A percentile compares a stretch with the other conserved stretches of the same genome.
Conservation (phyloP, 2,888 invertebrate species). For the Alsophila aescularia region DNA sequence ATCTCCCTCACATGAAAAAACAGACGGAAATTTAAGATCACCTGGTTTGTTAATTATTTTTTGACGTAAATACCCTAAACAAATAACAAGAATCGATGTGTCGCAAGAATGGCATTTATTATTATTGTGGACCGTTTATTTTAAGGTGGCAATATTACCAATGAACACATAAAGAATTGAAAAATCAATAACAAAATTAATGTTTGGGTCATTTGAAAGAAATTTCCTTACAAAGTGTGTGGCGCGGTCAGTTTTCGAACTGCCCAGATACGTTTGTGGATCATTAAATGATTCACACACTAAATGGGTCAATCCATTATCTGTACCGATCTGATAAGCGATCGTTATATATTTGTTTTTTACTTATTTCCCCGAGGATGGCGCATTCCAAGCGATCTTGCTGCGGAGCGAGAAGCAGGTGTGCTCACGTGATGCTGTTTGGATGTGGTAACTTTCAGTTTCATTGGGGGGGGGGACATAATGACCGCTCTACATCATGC, state of each 20-base stretch:
- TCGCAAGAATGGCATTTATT: slow-evolving; percentile 45
- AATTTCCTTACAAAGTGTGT: background rate
- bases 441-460: slow-evolving; percentile 45
- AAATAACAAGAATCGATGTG: slow-evolving; percentile 16
- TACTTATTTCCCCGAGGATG: slow-evolving; percentile 59
- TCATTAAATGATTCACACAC: slow-evolving; percentile 71
- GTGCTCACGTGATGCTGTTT: slow-evolving; percentile 22
- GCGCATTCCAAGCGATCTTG: slow-evolving; percentile 65
- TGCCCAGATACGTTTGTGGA: slow-evolving; percentile 44
- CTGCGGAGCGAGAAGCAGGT: slow-evolving; percentile 36
- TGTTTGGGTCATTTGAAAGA: slow-evolving; percentile 10
- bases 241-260: slow-evolving; percentile 11
- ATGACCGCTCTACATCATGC: too few species aligned
- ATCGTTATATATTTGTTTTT: slow-evolving; percentile 66
- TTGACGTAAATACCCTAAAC: slow-evolving; percentile 17
- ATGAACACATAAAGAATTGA: slow-evolving; percentile 49
- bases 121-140: slow-evolving; percentile 49
- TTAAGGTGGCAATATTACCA: slow-evolving; percentile 49
- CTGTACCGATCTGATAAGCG: slow-evolving; percentile 76
- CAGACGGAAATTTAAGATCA: too few species aligned
- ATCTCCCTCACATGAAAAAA: too few species aligned
- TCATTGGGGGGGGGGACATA: too few species aligned
- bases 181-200: slow-evolving; percentile 37
- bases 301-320: slow-evolving; percentile 82
- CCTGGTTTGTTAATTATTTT: too few species aligned